Base-by-base conservation (phyloP, 2,888 invertebrate genomes). In the Catocala fraxini region DNA sequence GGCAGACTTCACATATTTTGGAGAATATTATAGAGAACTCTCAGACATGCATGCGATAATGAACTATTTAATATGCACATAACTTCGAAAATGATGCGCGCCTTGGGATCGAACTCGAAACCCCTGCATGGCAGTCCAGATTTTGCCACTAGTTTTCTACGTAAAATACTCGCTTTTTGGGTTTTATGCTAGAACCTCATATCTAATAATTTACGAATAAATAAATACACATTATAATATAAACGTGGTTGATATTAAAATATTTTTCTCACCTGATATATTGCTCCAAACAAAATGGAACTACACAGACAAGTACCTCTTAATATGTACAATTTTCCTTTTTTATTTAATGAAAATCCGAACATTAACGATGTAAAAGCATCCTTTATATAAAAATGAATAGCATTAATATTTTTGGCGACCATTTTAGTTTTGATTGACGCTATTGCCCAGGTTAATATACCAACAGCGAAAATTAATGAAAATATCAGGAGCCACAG, bases 211-310 rank as follows among this genome's bases (percentile, higher is more conserved):
- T 25, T 25, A 25, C 25, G 25, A 25, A 25, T 25, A 25, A 25
- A 25, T 39, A 7, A 39, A 39, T 6, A 9, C 1, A 4, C 9
- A 1, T 39, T 0, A 7, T 39, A 6, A 39, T 9, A 46, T 46
- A 9, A 15, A 15, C 5, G 13, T 5, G 35, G 12, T 10, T 1
- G 2, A 49, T 35, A 13, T 7, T 39, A 39, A 7, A 9, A 39
- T 39, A 39, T 7, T 39, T 39, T 39, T 7, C 80, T 79, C 67
- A 87, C 89, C 77, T 89, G 89, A 73, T 84, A 88, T 5, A 75
- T 41, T 13, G 86, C 79, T 7, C 76, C 46, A 34, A 88, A 66
- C 10, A 84, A 74, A 4, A 89, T 66, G 0, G 89, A 88, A 41
- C 66, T 62, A 15, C 78, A 55, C 10, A 89, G 71, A 48, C 85